Evolutionary conservation across 2,113 vertebrate genomes (phyloP).

Genomic region (Rhinoptilus africanus): DNA sequence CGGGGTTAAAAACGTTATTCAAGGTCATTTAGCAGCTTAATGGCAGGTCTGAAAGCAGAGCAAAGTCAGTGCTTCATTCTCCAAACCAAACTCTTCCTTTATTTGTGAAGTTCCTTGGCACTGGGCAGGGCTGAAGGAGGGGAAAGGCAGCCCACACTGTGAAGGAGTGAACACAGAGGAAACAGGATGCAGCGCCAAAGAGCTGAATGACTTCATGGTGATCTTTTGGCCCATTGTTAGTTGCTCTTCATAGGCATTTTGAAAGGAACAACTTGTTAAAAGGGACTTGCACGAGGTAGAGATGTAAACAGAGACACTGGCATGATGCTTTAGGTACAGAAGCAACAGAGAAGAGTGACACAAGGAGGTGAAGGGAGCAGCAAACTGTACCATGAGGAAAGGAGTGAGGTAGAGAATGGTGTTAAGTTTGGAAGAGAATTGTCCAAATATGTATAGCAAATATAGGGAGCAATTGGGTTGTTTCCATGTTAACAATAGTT

Average conservation of each 20-base stretch:
- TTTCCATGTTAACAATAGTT: not conserved
- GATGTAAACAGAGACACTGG: not conserved
- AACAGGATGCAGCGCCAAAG: not conserved
- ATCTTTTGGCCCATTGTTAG: not conserved
- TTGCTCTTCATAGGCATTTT: not conserved
- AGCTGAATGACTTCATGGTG: not conserved
- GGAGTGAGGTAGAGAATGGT: not conserved
- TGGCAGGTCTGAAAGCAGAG: not conserved
- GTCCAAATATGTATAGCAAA: not conserved
- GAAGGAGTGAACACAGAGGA: not conserved
- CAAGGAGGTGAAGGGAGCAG: not conserved
- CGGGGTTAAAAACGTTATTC: not conserved
- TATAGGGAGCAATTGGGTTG: not conserved
- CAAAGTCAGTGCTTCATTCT: not conserved
- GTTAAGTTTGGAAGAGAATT: not conserved
- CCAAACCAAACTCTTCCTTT: not conserved
- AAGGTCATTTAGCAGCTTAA: conserved; percentile 43
- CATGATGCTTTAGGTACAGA: not conserved
- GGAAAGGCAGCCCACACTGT: not conserved
- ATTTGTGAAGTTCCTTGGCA: not conserved
- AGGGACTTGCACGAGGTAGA: not conserved
- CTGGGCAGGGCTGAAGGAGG: not conserved
- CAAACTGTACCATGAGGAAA: not conserved
- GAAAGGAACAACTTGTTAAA: not conserved
- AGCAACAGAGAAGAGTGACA: not conserved